phyloP scores from a whole-genome alignment of 2,888 invertebrate species.

The Drosophila diplacantha region DNA sequence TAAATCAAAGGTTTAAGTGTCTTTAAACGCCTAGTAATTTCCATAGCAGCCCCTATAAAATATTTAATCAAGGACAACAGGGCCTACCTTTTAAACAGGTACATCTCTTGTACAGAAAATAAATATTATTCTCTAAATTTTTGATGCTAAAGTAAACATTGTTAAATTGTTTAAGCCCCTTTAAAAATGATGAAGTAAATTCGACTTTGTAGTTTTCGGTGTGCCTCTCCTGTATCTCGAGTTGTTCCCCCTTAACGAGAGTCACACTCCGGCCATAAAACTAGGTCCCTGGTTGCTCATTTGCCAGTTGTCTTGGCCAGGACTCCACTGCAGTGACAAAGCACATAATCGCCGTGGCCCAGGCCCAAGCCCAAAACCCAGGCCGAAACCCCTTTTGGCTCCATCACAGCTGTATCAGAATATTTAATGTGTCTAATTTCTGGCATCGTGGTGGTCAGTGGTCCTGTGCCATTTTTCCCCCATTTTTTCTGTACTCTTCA shows the following conservation, averaged over 20 bases:
- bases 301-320: constrained; percentile 34
- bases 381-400: constrained; percentile 34
- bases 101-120: not conserved
- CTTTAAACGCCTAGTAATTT: not conserved
- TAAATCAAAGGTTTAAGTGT: not conserved
- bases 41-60: not conserved
- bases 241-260: constrained; percentile 18
- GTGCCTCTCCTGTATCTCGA: constrained; percentile 18
- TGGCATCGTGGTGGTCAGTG: constrained; percentile 40
- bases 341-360: constrained; percentile 43
- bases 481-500: constrained; percentile 15
- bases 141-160: not conserved
- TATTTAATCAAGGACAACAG: not conserved
- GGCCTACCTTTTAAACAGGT: not conserved
- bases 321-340: constrained; percentile 29
- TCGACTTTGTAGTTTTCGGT: constrained; percentile 5
- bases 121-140: not conserved
- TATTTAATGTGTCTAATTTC: constrained; percentile 59
- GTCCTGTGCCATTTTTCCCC: constrained; percentile 11
- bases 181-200: not conserved
- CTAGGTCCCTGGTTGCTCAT: constrained; percentile 59
- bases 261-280: constrained; percentile 48
- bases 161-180: rapidly evolving
- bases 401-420: constrained; percentile 39
- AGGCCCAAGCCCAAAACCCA: not conserved